These are phyloP conservation scores for Nesogale talazaci DNA, from an alignment of 2,113 vertebrate species.

Conservation along the genomic window DNA sequence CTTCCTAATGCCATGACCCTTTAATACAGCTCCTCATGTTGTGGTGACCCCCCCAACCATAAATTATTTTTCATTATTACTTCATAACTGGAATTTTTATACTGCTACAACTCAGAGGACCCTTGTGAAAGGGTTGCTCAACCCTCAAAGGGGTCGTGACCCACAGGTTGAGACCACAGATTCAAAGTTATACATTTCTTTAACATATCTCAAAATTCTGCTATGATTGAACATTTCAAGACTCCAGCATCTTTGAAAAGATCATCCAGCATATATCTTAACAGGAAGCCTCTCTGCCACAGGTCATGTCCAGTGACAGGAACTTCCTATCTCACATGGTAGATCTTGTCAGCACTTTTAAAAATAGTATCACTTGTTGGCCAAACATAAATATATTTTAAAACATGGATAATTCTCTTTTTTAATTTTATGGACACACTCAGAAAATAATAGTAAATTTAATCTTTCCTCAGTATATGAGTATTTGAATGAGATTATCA, in stretches of 20 bases:
- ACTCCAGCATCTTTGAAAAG: neutral
- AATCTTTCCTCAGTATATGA: neutral
- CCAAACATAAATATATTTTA: neutral
- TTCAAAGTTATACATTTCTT: neutral
- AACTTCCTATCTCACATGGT: neutral
- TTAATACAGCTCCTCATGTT: too few relatives aligned
- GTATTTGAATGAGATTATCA: neutral
- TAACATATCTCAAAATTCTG: neutral
- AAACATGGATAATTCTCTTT: neutral
- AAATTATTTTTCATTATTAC: too few relatives aligned
- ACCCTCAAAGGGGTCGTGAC: too few relatives aligned
- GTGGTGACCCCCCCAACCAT: too few relatives aligned
- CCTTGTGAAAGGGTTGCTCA: too few relatives aligned
- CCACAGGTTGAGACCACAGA: too few relatives aligned
- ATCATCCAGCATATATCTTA: neutral
- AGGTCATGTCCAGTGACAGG: neutral
- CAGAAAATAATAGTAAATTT: neutral
- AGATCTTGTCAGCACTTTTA: neutral
- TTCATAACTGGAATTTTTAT: too few relatives aligned
- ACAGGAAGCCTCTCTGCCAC: neutral
- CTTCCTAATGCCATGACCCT: too few relatives aligned
- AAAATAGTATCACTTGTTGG: neutral
- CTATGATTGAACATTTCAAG: neutral
- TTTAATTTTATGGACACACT: neutral
- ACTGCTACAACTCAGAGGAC: too few relatives aligned